Evolutionary conservation across 2,113 vertebrate species (phyloP).

Genomic region (Caretta caretta): DNA sequence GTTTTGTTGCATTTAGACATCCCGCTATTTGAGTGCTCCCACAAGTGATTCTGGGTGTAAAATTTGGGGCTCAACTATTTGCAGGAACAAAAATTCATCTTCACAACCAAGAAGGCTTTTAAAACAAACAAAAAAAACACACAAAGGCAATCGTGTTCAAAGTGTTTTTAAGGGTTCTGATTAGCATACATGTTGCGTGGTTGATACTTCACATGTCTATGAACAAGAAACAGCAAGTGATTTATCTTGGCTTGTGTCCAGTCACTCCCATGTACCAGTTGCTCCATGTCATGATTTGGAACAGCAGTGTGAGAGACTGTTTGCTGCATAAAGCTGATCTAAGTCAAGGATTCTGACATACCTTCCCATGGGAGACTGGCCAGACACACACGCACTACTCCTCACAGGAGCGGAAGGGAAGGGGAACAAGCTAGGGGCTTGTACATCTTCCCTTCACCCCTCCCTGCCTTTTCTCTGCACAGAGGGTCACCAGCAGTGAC

Average conservation of each 20-base stretch:
- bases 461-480: neutral
- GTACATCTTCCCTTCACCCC: neutral
- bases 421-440: neutral
- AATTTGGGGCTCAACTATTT: neutral
- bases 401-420: neutral
- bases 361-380: neutral
- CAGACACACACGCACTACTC: neutral
- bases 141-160: neutral
- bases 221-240: neutral
- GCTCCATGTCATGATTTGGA: neutral
- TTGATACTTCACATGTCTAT: neutral
- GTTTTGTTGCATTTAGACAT: neutral
- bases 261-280: neutral
- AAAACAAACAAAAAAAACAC: neutral
- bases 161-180: neutral
- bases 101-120: neutral
- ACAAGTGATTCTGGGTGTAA: neutral
- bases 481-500: neutral
- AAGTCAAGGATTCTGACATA: neutral
- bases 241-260: slow-evolving; percentile 1
- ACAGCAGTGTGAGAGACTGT: neutral
- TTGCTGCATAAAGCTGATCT: neutral
- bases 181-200: neutral
- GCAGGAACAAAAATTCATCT: neutral
- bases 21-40: neutral